Base-by-base conservation (phyloP, 2,888 invertebrate species). In the Pyrgus malvae region DNA sequence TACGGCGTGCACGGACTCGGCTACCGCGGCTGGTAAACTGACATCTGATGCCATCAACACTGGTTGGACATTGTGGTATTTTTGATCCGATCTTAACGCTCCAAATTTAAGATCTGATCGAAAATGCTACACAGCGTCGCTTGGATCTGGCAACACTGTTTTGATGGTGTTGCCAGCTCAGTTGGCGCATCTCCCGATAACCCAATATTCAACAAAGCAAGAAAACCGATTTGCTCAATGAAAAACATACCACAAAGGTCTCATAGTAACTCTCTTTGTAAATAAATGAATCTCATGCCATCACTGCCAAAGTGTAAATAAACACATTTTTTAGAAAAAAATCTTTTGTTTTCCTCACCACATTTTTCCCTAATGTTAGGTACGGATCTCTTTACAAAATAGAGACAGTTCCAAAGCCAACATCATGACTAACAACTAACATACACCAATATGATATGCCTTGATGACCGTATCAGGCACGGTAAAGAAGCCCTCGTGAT, bases 281-380 rank as follows among this genome's bases (percentile, higher is more conserved):
- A 78, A 83, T 84, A 83, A 74, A 64, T 66, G 70, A 73, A 80
- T 75, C 70, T 78, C 74, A 85, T 80, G 82, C 83, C 85, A 86
- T 85, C 88, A 90, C 88, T 88, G 88, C 89, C 89, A 90, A 89
- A 90, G 89, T 89, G 89, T 89, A 85, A 89, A 88, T 87, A 88
- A 89, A 89, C 76, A 85, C 80, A 67, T 68, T 72, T 78, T 76
- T 72, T 66, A 78, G 70, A 72, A 69, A 9, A 33, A 9, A 38
- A 21, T 12, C 11, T 12, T 33, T n/a, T 21, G 3, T 19, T 17
- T 38, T 19, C n/a, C n/a, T n/a, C n/a, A n/a, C n/a, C n/a, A n/a
- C n/a, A n/a, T n/a, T n/a, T n/a, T n/a, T n/a, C n/a, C n/a, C n/a
- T n/a, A n/a, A n/a, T n/a, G n/a, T n/a, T n/a, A n/a, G n/a, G n/a